Evolutionary conservation across 2,113 vertebrate genomes (phyloP).

Genomic region (Labeo rohita): DNA sequence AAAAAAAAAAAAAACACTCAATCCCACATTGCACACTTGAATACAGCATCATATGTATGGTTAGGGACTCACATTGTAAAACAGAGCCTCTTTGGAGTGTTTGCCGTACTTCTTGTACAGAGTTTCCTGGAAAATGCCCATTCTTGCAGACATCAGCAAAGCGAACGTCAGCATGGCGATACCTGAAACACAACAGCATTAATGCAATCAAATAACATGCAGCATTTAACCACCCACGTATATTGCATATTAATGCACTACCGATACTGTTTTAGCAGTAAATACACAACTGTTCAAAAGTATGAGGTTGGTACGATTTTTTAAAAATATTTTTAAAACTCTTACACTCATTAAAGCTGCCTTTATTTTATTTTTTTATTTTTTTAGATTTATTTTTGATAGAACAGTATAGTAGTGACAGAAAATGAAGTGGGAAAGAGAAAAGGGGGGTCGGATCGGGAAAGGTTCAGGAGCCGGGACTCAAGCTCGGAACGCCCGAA

Average conservation of each 20-base stretch:
- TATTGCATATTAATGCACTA: background rate
- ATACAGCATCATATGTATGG: background rate
- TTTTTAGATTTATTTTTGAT: too few relatives aligned
- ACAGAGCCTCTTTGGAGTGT: constrained; percentile 93
- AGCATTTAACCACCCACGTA: background rate
- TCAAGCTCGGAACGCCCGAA: too few relatives aligned
- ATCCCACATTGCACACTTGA: background rate
- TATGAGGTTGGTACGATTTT: background rate
- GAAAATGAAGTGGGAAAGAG: too few relatives aligned
- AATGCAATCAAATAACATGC: background rate
- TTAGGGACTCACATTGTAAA: constrained; percentile 88
- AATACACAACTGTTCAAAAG: background rate
- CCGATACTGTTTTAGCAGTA: background rate
- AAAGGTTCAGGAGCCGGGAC: too few relatives aligned
- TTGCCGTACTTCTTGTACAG: constrained; percentile 94
- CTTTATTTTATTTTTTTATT: background rate
- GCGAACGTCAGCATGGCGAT: constrained; percentile 93
- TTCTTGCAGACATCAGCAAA: constrained; percentile 93
- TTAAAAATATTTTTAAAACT: background rate
- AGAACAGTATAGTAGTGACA: too few relatives aligned
- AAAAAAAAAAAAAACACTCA: background rate
- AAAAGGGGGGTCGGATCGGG: too few relatives aligned
- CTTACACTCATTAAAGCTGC: background rate
- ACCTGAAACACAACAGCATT: constrained; percentile 71
- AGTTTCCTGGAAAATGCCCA: constrained; percentile 97